These are phyloP conservation scores for Phenganax stokvisi DNA, from an alignment of 92 coral and sea anemone genomes.

Conservation along the genomic window DNA sequence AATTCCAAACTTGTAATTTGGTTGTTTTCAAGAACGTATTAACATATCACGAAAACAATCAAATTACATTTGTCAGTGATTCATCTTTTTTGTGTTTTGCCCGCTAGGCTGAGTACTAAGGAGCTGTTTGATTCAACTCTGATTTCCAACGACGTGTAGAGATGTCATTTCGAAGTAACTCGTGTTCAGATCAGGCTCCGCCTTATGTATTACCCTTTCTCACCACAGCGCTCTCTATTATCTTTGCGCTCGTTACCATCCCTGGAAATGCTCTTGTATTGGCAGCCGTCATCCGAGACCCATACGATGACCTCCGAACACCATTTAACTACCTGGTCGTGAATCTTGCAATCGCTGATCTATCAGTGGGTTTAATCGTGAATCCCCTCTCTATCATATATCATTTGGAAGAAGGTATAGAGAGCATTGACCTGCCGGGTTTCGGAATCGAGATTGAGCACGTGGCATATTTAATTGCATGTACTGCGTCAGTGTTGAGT, in stretches of 20 bases:
- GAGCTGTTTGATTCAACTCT: neutral
- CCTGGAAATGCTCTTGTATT: conserved; percentile 81
- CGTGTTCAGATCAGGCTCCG: conserved; percentile 43
- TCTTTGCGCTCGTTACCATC: conserved; percentile 58
- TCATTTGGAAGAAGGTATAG: conserved; percentile 64
- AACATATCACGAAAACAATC: too few relatives aligned
- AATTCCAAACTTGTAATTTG: too few relatives aligned
- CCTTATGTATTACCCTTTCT: conserved; percentile 61
- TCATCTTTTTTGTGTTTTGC: too few relatives aligned
- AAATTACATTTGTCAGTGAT: too few relatives aligned
- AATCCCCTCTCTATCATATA: conserved; percentile 70
- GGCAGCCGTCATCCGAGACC: conserved; percentile 69
- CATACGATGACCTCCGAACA: conserved; percentile 67
- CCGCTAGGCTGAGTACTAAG: too few relatives aligned
- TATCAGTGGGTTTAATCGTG: conserved; percentile 69
- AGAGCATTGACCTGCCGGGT: conserved; percentile 31
- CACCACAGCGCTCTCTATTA: conserved; percentile 58
- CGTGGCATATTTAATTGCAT: conserved; percentile 57
- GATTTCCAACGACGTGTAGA: neutral
- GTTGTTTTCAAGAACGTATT: too few relatives aligned
- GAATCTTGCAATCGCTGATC: conserved; percentile 70
- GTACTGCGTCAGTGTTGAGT: conserved; percentile 74
- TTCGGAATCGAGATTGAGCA: conserved; percentile 60
- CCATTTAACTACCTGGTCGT: conserved; percentile 72
- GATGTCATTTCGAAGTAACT: conserved; percentile 36